These are phyloP conservation scores for Leptothorax acervorum DNA, from an alignment of 2,888 invertebrate genomes.

Conservation along the genomic window DNA sequence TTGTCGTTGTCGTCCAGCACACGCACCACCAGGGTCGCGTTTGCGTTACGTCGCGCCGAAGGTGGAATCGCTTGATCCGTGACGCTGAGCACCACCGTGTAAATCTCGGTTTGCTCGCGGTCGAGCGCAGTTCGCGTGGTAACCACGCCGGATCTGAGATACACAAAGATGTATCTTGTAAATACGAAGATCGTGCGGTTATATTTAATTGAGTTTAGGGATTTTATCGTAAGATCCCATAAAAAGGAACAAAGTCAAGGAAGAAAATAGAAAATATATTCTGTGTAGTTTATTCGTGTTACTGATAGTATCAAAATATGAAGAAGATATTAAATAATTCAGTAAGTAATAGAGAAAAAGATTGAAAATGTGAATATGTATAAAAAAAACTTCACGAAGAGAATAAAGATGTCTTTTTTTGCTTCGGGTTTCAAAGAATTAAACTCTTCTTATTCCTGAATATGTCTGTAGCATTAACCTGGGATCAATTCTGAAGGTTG, in stretches of 20 bases:
- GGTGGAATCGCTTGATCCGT: slow-evolving; percentile 94
- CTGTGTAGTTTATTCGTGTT: not conserved
- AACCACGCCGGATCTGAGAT: slow-evolving; percentile 91
- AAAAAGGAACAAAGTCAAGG: not conserved
- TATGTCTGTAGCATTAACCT: slow-evolving; percentile 38
- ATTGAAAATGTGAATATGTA: not conserved
- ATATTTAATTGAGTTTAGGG: not conserved
- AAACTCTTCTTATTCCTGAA: too few relatives aligned
- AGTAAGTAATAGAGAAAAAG: not conserved
- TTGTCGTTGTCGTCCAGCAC: slow-evolving; percentile 97
- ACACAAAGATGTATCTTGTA: not conserved
- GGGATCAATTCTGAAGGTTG: slow-evolving; percentile 94
- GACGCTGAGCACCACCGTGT: slow-evolving; percentile 94
- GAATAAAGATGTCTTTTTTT: not conserved
- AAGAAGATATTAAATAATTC: not conserved
- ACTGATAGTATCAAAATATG: not conserved
- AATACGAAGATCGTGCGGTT: not conserved
- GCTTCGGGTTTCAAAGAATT: not conserved
- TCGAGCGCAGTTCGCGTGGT: slow-evolving; percentile 93
- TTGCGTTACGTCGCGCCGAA: slow-evolving; percentile 92
- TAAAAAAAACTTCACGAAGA: not conserved
- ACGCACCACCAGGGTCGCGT: slow-evolving; percentile 93
- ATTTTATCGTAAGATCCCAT: not conserved
- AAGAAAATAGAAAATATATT: not conserved
- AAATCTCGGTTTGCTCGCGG: slow-evolving; percentile 94